Evolutionary conservation across 2,888 invertebrate species (phyloP).

Genomic region (Isoperla grammatica): DNA sequence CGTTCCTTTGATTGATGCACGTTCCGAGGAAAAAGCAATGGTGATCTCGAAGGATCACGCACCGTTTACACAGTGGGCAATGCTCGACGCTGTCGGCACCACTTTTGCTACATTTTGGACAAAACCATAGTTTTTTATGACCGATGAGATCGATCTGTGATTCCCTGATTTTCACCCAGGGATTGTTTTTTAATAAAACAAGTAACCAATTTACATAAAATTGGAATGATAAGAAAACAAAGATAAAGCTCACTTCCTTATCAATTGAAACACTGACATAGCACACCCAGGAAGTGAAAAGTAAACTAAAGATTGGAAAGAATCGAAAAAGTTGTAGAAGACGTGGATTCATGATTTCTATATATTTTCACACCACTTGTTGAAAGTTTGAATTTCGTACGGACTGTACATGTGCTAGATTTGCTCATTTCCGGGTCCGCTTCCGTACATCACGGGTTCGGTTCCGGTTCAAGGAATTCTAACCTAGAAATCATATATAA

Average conservation of each 20-base stretch:
- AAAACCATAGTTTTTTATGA: conserved; percentile 21
- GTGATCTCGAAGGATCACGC: conserved; percentile 22
- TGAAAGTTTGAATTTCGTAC: neutral
- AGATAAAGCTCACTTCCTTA: conserved; percentile 6
- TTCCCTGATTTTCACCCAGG: neutral
- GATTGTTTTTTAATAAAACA: conserved; percentile 2
- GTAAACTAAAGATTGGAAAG: conserved; percentile 20
- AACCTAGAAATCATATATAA: too few species aligned
- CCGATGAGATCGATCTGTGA: neutral
- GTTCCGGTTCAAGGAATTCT: too few species aligned
- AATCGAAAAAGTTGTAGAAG: neutral
- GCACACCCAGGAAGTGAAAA: conserved; percentile 17
- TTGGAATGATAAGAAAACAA: conserved; percentile 22
- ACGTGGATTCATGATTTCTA: neutral
- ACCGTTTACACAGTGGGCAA: conserved; percentile 26
- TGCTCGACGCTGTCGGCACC: conserved; percentile 21
- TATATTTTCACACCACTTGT: neutral
- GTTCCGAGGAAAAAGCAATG: conserved; percentile 27
- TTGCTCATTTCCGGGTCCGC: too few species aligned
- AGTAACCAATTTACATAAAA: conserved; percentile 25
- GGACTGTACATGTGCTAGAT: neutral
- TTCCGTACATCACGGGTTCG: too few species aligned
- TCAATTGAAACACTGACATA: neutral
- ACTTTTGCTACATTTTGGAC: conserved; percentile 20
- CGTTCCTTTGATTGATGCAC: conserved; percentile 21